A percentile compares a stretch with the other conserved stretches of the same genome.
phyloP scores from a whole-genome alignment of 2,888 invertebrate genomes.

The Malachius bipustulatus region DNA sequence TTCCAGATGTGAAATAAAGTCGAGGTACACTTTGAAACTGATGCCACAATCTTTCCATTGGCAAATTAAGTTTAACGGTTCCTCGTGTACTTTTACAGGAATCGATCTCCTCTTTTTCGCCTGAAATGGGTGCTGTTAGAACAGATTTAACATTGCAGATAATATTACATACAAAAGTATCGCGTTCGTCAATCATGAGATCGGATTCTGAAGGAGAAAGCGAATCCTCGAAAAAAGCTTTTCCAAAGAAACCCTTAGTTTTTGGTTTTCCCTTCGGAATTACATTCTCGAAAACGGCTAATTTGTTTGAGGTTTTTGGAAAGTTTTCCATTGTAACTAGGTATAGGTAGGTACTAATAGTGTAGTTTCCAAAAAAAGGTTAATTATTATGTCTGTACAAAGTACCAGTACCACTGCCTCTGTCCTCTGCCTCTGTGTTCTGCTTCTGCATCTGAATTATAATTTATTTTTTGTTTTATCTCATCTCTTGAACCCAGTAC shows the following conservation, averaged over 20 bases:
- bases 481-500: no score
- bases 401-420: no score
- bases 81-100: constrained; percentile 26
- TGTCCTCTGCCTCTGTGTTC: no score
- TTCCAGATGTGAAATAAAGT: constrained; percentile 46
- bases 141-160: no score
- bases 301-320: no score
- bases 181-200: constrained; percentile 26
- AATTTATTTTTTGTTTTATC: no score
- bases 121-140: no score
- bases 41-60: constrained; percentile 47
- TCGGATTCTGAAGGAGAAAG: constrained; percentile 26
- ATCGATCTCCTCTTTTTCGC: constrained; percentile 5
- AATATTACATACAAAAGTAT: constrained; percentile 17
- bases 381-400: no score
- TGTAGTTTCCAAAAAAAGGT: no score
- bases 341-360: no score
- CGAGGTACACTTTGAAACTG: constrained; percentile 34
- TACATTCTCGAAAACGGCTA: constrained; percentile 33
- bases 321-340: no score
- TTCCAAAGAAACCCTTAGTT: constrained; percentile 17
- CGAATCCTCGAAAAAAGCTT: constrained; percentile 19
- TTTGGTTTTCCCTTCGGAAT: constrained; percentile 22
- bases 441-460: no score
- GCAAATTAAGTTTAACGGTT: constrained; percentile 40